These are phyloP conservation scores for Odontocolon sp. DNA, from an alignment of 2,888 invertebrate genomes.

Conservation along the genomic window DNA sequence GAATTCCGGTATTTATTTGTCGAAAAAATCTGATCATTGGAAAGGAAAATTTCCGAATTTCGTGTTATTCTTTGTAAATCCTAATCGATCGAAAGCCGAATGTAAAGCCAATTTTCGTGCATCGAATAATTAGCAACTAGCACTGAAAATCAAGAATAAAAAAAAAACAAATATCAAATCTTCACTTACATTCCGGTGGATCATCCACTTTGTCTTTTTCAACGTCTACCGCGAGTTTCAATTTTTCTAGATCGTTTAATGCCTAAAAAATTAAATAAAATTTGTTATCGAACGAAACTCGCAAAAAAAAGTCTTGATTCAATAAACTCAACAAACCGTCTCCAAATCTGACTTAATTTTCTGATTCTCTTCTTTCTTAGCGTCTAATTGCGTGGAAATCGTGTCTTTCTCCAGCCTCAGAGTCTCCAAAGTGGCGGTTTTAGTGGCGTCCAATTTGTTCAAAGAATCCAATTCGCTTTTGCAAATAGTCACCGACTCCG, in stretches of 20 bases:
- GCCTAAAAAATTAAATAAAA: conserved; percentile 63
- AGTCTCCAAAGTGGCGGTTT: conserved; percentile 71
- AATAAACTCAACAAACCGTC: conserved; percentile 61
- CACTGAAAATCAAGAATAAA: background rate
- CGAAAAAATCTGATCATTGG: too few species aligned
- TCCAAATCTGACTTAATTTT: conserved; percentile 73
- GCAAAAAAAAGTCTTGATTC: background rate
- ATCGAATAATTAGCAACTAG: too few species aligned
- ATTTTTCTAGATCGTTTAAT: conserved; percentile 68
- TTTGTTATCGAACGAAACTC: background rate
- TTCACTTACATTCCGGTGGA: conserved; percentile 65
- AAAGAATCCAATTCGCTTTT: conserved; percentile 75
- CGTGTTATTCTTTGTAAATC: too few species aligned
- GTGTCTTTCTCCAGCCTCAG: conserved; percentile 73
- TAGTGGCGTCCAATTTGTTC: conserved; percentile 71
- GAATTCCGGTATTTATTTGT: too few species aligned
- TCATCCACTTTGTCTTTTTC: conserved; percentile 58
- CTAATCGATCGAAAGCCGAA: too few species aligned
- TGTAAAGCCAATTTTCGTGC: too few species aligned
- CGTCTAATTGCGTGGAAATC: conserved; percentile 67
- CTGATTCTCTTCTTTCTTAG: conserved; percentile 69
- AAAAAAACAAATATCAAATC: background rate
- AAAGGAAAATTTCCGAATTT: too few species aligned
- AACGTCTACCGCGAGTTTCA: conserved; percentile 65
- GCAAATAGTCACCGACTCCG: conserved; percentile 73